These are phyloP conservation scores for Melanotaenia pygmaea DNA, from an alignment of 2,797 vertebrate species.

Conservation along the genomic window DNA sequence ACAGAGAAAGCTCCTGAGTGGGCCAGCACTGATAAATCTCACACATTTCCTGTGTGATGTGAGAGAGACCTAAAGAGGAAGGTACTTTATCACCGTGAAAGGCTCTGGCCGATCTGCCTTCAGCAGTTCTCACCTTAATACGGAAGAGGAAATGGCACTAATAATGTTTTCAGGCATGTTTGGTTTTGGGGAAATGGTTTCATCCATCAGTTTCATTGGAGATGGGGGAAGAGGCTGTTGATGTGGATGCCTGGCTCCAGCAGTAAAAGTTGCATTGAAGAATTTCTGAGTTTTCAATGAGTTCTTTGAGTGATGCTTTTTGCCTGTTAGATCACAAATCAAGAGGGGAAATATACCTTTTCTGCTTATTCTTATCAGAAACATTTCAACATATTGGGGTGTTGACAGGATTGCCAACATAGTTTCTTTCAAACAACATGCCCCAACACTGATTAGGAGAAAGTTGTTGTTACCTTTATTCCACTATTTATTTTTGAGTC, in stretches of 20 bases:
- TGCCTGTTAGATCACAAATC: constrained; percentile 48
- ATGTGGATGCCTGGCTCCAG: constrained; percentile 67
- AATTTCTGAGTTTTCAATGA: constrained; percentile 53
- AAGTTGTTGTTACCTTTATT: constrained; percentile 39
- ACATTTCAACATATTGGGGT: constrained; percentile 39
- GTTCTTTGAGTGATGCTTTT: constrained; percentile 49
- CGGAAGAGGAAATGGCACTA: constrained; percentile 82
- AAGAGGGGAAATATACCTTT: constrained; percentile 38
- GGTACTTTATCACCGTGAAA: constrained; percentile 84
- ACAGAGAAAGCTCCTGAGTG: constrained; percentile 66
- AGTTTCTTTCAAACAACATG: constrained; percentile 26
- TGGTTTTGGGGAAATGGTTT: constrained; percentile 85
- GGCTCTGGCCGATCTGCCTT: constrained; percentile 80
- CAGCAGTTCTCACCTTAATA: constrained; percentile 83
- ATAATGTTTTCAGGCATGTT: constrained; percentile 88
- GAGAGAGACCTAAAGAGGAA: constrained; percentile 80
- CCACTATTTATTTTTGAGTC: constrained; percentile 51
- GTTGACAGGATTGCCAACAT: constrained; percentile 56
- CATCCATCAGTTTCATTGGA: constrained; percentile 86
- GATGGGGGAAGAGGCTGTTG: constrained; percentile 57
- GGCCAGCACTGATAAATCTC: constrained; percentile 83
- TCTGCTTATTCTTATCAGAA: constrained; percentile 39
- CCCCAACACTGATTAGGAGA: constrained; percentile 32
- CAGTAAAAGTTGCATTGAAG: constrained; percentile 65
- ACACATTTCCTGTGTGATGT: constrained; percentile 80